Evolutionary conservation across 2,888 invertebrate genomes (phyloP).

Genomic region (Philereme transversata): DNA sequence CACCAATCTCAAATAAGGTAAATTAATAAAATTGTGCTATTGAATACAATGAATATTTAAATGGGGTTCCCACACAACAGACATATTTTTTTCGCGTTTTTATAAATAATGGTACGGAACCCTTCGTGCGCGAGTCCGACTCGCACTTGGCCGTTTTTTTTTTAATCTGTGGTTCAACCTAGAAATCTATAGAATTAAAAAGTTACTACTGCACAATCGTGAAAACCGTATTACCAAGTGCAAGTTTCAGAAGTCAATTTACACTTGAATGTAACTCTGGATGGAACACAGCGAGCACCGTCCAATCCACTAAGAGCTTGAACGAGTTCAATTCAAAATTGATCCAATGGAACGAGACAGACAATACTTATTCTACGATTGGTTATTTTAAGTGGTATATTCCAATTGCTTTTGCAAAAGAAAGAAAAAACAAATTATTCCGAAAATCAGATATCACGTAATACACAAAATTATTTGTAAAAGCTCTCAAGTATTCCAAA

Average conservation of each 20-base stretch:
- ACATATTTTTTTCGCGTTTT: no score
- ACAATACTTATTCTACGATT: slow-evolving; percentile 18
- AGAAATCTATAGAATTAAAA: no score
- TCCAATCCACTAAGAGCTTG: slow-evolving; percentile 51
- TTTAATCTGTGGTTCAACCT: no score
- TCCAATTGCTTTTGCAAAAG: slow-evolving; percentile 10
- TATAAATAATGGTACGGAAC: no score
- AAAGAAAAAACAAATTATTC: slow-evolving; percentile 1
- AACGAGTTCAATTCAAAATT: slow-evolving; percentile 38
- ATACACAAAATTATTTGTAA: no score
- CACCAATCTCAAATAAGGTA: no score
- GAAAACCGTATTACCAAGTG: slow-evolving; percentile 1
- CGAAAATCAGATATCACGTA: background rate
- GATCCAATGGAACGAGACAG: slow-evolving; percentile 32
- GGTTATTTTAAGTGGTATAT: slow-evolving; percentile 12
- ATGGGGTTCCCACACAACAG: no score
- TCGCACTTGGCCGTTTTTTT: no score
- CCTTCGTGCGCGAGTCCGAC: no score
- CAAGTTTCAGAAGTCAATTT: slow-evolving; percentile 31
- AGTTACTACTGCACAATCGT: background rate
- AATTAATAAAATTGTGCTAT: no score
- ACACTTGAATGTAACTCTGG: slow-evolving; percentile 39
- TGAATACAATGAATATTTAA: no score
- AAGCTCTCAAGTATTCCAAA: no score
- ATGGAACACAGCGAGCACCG: slow-evolving; percentile 34